phyloP scores from a whole-genome alignment of 1,140 invertebrate genomes.

The Macrobrachium nipponense region DNA sequence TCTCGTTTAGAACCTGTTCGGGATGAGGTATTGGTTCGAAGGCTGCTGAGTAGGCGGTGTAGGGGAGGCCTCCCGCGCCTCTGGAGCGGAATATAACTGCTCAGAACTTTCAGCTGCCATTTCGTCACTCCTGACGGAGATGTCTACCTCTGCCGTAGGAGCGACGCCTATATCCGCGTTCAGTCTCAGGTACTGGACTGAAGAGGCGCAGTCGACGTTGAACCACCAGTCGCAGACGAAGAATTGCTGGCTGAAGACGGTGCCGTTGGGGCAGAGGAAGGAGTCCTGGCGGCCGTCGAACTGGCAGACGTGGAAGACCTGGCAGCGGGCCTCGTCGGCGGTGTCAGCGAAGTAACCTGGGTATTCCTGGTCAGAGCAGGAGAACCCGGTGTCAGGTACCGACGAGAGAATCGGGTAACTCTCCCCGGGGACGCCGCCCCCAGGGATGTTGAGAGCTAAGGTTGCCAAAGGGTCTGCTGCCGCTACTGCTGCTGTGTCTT shows the following conservation, averaged over 20 bases:
- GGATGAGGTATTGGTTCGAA: too few species aligned
- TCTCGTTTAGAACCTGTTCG: too few species aligned
- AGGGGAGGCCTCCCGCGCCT: not conserved
- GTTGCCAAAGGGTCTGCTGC: not conserved
- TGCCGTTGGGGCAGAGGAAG: constrained; percentile 74
- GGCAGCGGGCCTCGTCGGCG: constrained; percentile 68
- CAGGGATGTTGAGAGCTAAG: constrained; percentile 65
- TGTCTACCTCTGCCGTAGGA: not conserved
- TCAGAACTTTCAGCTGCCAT: not conserved
- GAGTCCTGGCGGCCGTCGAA: constrained; percentile 68
- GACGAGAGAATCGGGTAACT: constrained; percentile 69
- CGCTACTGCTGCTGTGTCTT: not conserved
- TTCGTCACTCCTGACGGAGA: constrained; percentile 10
- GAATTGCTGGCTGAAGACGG: constrained; percentile 73
- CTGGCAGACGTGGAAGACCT: constrained; percentile 73
- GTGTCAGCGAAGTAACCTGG: constrained; percentile 71
- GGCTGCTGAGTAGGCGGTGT: not conserved
- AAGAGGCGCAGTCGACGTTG: constrained; percentile 68
- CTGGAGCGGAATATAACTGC: not conserved
- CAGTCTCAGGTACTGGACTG: not conserved
- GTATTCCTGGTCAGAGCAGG: constrained; percentile 68
- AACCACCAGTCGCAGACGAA: constrained; percentile 76
- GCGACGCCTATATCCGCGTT: constrained; percentile 4
- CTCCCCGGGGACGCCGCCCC: constrained; percentile 67
- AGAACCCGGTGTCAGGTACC: constrained; percentile 68